These are phyloP conservation scores for Sciurus niger DNA, from an alignment of 2,113 vertebrate genomes.

Conservation along the genomic window DNA sequence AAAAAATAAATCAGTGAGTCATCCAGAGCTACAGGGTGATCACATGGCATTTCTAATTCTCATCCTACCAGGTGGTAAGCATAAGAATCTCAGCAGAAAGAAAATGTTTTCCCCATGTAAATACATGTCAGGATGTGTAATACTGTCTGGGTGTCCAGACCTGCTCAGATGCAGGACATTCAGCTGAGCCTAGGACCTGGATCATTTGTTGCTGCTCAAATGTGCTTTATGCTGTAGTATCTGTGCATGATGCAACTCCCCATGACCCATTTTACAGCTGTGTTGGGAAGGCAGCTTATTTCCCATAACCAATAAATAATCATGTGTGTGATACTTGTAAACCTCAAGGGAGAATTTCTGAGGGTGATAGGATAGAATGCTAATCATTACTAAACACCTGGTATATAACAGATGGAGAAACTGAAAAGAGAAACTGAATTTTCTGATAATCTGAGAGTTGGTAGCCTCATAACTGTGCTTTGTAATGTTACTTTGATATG, in stretches of 20 bases:
- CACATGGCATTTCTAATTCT: background rate
- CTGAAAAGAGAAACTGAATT: background rate
- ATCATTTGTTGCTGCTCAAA: background rate
- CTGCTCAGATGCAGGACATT: too few species aligned
- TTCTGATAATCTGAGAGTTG: background rate
- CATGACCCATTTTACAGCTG: background rate
- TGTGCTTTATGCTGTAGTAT: background rate
- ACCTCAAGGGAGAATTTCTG: background rate
- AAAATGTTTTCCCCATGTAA: background rate
- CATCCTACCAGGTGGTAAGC: background rate
- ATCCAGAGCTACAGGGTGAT: background rate
- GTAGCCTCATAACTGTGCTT: background rate
- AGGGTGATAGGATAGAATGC: background rate
- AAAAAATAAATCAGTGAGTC: background rate
- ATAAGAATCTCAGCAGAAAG: background rate
- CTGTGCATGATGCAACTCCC: background rate
- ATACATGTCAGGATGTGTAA: background rate
- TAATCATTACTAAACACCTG: background rate
- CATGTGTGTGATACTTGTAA: background rate
- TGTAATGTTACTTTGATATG: background rate
- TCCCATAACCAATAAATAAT: background rate
- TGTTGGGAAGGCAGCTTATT: background rate
- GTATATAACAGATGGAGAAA: rapidly evolving
- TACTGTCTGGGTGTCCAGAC: background rate
- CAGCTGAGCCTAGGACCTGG: rapidly evolving